Evolutionary conservation across 1,140 invertebrate genomes (phyloP).

Genomic region (Stegodyphus mimosarum): DNA sequence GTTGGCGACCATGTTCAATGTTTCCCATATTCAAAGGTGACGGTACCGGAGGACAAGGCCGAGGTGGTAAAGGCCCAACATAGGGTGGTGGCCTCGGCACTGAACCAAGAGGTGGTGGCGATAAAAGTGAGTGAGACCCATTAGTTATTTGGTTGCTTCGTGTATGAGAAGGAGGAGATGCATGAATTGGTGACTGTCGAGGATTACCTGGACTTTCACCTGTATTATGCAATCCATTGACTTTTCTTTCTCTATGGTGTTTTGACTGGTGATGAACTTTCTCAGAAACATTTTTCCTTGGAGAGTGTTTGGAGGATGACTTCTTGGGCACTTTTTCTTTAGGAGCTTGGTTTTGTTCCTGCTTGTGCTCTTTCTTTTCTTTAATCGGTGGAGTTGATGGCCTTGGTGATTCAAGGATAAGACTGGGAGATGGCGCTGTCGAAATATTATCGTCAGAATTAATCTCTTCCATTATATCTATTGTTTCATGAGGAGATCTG

Average conservation of each 20-base stretch:
- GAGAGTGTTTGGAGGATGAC: conserved; percentile 4
- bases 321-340: conserved; percentile 16
- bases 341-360: background rate
- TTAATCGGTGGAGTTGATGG: conserved; percentile 15
- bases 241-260: conserved; percentile 26
- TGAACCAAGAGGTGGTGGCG: conserved; percentile 15
- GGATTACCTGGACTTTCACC: background rate
- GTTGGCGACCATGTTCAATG: conserved; percentile 14
- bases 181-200: conserved; percentile 35
- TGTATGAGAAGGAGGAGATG: conserved; percentile 21
- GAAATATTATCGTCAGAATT: conserved; percentile 37
- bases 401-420: conserved; percentile 1
- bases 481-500: conserved; percentile 4
- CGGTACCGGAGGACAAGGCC: conserved; percentile 32
- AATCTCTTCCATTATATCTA: conserved; percentile 33
- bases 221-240: background rate
- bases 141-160: conserved; percentile 22
- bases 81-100: background rate
- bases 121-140: conserved; percentile 25
- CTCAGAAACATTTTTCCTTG: conserved; percentile 18
- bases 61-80: background rate
- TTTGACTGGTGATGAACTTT: conserved; percentile 5
- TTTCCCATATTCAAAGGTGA: conserved; percentile 6
- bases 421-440: conserved; percentile 16
- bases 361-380: conserved; percentile 36